Percentiles rank a stretch among this genome's conserved stretches.
Evolutionary conservation across 2,113 vertebrate genomes (phyloP).

Genomic region (Tonatia bakeri): DNA sequence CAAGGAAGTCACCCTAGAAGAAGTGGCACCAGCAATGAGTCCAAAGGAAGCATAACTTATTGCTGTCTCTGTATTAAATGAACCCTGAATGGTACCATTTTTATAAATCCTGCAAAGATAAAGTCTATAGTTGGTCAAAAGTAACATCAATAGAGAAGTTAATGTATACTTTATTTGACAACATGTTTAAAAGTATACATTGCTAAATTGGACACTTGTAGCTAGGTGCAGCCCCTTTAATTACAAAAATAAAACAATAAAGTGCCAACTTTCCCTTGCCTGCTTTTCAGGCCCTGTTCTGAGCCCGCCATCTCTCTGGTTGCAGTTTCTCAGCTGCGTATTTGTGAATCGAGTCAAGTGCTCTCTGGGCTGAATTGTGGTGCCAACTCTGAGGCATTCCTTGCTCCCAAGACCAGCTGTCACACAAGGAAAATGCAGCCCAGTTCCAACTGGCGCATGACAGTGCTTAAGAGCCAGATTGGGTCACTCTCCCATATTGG

Average conservation of each 20-base stretch:
- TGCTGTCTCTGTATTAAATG: not conserved
- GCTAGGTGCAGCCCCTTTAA: not conserved
- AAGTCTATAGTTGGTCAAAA: not conserved
- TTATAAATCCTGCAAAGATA: not conserved
- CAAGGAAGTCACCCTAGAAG: not conserved
- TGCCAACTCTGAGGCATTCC: not conserved
- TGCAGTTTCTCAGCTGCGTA: slow-evolving; percentile 2
- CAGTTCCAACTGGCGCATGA: slow-evolving; percentile 8
- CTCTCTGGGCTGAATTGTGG: not conserved
- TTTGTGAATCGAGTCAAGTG: slow-evolving; percentile 18
- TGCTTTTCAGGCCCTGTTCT: not conserved
- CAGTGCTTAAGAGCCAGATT: not conserved
- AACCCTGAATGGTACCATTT: not conserved
- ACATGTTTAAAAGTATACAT: not conserved
- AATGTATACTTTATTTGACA: not conserved
- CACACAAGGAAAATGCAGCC: not conserved
- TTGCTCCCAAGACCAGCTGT: slow-evolving; percentile 55
- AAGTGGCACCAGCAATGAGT: not conserved
- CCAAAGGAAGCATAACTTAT: not conserved
- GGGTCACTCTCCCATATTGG: not conserved
- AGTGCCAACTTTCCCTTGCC: not conserved
- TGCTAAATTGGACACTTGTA: not conserved
- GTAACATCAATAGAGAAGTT: not conserved
- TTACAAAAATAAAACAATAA: not conserved
- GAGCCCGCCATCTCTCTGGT: not conserved